Base-by-base conservation (phyloP, 2,113 vertebrate genomes). In the Macquaria ambigua region DNA sequence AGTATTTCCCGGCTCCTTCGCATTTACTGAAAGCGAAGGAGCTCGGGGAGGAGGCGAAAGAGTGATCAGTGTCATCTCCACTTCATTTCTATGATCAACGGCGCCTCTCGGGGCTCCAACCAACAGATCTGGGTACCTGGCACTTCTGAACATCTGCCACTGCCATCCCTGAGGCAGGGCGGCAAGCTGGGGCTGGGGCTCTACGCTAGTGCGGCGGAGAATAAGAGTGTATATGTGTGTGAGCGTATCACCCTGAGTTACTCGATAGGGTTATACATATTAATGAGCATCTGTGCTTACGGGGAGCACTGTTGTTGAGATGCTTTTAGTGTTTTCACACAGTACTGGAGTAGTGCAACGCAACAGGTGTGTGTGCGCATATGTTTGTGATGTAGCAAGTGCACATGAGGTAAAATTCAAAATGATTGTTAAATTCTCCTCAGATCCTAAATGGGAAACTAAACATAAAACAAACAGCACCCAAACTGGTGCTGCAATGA, bases 91-190 rank as follows among this genome's bases (percentile, higher is more conserved):
- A 81, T 89, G 91, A 94, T 94, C 91, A 92, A 87, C 85, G 5
- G 72, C 9, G 71, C 85, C 91, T 92, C 91, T 82, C 21, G 66
- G 82, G 88, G 90, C 52, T 79, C 86, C 70, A 58, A 88, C 76
- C 76, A 85, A 68, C 87, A 83, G 82, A 92, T 93, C 76, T 81
- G 64, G 84, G 70, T 78, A 90, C 82, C 92, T 72, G 4, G 77
- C 82, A 59, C 79, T 87, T 90, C 88, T 90, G 83, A 91, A 81
- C 83, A 94, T 95, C 93, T 95, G 95, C 84, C 74, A 52, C 85
- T 66, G 73, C 80, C 79, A 68, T 89, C 87, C 92, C 87, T 6
- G 15, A 84, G 92, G 91, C 86, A 73, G 56, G 43, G 64, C 28
- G 52, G 85, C 87, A 91, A 91, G 89, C 87, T 85, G 87, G 74